Conservation (phyloP, 2,113 vertebrate genomes). For the Xiphorhynchus elegans region DNA sequence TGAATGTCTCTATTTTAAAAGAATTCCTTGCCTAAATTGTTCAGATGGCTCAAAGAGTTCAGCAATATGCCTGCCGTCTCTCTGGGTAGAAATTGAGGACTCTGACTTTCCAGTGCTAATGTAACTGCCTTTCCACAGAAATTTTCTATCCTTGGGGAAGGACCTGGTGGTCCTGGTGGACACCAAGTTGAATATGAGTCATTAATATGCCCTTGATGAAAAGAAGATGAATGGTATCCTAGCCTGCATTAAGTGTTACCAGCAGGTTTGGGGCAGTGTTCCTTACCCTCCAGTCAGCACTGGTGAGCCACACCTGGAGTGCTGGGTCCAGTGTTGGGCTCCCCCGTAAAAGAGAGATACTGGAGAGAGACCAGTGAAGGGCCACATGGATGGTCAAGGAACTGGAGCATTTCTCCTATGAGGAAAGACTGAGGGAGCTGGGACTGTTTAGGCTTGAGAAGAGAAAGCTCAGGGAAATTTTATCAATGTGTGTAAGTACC, state of each 20-base stretch:
- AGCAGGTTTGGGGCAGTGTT: not conserved
- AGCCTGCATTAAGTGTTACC: not conserved
- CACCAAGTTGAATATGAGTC: not conserved
- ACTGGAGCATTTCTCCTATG: not conserved
- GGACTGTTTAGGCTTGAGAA: not conserved
- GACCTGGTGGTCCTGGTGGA: not conserved
- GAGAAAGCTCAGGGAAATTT: not conserved
- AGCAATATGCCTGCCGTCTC: not conserved
- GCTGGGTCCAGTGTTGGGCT: not conserved
- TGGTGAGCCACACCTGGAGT: not conserved
- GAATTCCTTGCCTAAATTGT: not conserved
- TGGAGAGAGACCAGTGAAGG: not conserved
- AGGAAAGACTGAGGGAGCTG: not conserved
- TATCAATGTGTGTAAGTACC: not conserved
- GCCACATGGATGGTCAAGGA: not conserved
- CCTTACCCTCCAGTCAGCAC: not conserved
- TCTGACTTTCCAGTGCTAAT: not conserved
- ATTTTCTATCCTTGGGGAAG: not conserved
- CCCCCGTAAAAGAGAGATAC: not conserved
- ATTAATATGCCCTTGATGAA: not conserved
- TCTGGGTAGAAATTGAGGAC: not conserved
- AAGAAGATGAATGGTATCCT: not conserved
- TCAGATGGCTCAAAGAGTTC: not conserved
- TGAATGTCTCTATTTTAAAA: not conserved
- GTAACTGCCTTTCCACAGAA: not conserved